phyloP scores from a whole-genome alignment of 2,113 vertebrate genomes.

The Nannospalax galili region DNA sequence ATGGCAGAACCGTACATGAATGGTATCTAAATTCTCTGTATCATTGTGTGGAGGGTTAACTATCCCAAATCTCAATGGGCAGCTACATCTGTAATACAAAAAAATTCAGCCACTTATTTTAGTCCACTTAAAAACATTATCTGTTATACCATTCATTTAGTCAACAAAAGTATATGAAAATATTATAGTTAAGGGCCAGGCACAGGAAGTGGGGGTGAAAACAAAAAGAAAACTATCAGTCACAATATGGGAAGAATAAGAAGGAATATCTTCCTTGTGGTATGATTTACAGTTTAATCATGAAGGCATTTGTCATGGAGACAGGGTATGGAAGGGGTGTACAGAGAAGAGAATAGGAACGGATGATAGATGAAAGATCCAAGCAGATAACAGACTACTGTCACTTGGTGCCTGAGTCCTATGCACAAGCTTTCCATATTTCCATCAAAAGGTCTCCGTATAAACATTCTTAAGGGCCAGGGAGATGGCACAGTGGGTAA shows the following conservation, averaged over 20 bases:
- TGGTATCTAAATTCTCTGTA: background rate
- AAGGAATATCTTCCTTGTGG: background rate
- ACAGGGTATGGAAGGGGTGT: background rate
- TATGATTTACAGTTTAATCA: constrained; percentile 7
- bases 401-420: background rate
- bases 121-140: background rate
- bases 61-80: background rate
- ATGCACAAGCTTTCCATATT: background rate
- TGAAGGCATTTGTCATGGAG: background rate
- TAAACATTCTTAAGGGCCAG: background rate
- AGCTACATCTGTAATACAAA: background rate
- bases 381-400: background rate
- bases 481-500: background rate
- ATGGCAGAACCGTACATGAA: background rate
- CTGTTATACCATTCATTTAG: background rate
- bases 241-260: background rate
- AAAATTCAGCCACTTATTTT: background rate
- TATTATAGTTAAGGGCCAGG: background rate
- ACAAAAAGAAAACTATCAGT: background rate
- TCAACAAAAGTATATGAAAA: background rate
- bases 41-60: background rate
- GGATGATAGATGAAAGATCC: background rate
- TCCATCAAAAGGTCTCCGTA: background rate
- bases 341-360: background rate
- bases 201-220: background rate